These are phyloP conservation scores for Argyra leucocephala DNA, from an alignment of 2,888 invertebrate species.

Conservation along the genomic window DNA sequence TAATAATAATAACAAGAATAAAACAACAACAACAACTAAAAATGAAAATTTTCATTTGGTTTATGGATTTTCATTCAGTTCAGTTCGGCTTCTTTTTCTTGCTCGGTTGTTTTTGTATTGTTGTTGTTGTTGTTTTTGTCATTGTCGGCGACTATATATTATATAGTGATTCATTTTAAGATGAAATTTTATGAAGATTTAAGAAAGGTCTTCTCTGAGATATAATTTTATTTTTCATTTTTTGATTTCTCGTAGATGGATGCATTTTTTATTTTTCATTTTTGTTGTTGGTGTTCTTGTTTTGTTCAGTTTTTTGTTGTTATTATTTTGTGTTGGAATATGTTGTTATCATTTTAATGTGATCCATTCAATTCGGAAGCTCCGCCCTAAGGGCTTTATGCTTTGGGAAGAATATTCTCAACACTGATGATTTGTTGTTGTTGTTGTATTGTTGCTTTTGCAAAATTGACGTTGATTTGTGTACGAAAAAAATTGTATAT, in stretches of 20 bases:
- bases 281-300: no score
- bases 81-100: not conserved
- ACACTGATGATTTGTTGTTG: not conserved
- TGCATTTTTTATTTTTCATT: no score
- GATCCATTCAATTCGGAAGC: constrained; percentile 42
- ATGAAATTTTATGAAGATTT: not conserved
- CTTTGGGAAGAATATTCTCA: constrained; percentile 14
- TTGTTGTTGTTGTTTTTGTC: not conserved
- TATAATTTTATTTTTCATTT: not conserved
- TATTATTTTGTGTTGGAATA: not conserved
- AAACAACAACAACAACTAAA: no score
- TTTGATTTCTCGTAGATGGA: not conserved
- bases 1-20: no score
- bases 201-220: no score
- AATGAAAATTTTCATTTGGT: not conserved
- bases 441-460: not conserved
- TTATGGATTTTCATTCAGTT: not conserved
- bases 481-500: constrained; percentile 1
- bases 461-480: not conserved
- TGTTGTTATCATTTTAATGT: constrained; percentile 26
- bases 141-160: not conserved
- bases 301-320: no score
- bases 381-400: constrained; percentile 40
- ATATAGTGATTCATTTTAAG: not conserved
- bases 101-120: not conserved